Percentiles rank a stretch among this genome's conserved stretches.
These are phyloP conservation scores for Phthorimaea operculella DNA, from an alignment of 1,140 invertebrate species.

Conservation along the genomic window DNA sequence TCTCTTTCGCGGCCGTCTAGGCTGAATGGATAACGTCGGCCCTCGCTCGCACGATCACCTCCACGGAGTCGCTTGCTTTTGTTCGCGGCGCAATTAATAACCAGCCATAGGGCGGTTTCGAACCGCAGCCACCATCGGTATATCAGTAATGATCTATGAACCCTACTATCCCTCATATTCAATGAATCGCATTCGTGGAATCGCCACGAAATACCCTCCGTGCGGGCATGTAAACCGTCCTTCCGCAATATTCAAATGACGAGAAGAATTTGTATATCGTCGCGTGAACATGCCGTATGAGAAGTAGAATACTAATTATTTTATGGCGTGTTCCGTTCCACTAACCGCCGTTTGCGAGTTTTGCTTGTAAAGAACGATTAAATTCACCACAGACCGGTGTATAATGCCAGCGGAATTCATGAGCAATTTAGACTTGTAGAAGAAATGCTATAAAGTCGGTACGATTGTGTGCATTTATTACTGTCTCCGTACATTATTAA, in stretches of 20 bases:
- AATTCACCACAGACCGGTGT: background rate
- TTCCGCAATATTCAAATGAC: conserved; percentile 8
- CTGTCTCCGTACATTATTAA: background rate
- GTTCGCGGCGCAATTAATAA: conserved; percentile 65
- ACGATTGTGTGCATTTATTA: conserved; percentile 2
- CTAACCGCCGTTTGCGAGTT: background rate
- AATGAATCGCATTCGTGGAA: conserved; percentile 31
- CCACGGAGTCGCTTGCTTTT: conserved; percentile 65
- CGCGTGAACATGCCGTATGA: conserved; percentile 13
- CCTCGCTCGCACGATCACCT: conserved; percentile 59
- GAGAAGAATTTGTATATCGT: conserved; percentile 15
- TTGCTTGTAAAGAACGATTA: conserved; percentile 1
- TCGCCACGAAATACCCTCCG: conserved; percentile 10
- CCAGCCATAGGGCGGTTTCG: conserved; percentile 53
- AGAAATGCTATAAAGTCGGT: background rate
- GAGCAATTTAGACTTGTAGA: too few relatives aligned
- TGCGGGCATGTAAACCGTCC: background rate
- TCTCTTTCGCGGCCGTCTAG: conserved; percentile 60
- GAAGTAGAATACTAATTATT: conserved; percentile 19
- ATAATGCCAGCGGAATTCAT: background rate
- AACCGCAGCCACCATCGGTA: conserved; percentile 49
- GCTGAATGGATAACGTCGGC: conserved; percentile 61
- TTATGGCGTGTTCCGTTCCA: conserved; percentile 19
- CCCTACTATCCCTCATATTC: conserved; percentile 44
- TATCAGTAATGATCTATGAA: conserved; percentile 52